Percentiles rank a stretch among this genome's conserved stretches.
Conservation (phyloP, 2,113 vertebrate genomes). For the Pteropus alecto region DNA sequence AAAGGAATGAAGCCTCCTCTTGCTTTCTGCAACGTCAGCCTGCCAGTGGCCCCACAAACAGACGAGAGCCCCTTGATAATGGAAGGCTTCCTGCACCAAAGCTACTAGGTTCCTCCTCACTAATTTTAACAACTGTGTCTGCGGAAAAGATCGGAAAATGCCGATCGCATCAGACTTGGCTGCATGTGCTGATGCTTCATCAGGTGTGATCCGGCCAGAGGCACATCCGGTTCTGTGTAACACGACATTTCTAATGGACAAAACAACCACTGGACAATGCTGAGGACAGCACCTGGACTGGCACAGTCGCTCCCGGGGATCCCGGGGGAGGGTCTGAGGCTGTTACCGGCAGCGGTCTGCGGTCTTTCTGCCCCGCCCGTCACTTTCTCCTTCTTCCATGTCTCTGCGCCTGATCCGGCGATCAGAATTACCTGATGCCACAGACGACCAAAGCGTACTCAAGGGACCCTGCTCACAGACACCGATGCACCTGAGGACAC, state of each 20-base stretch:
- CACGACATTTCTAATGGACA: not conserved
- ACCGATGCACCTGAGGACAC: not conserved
- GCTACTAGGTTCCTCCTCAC: not conserved
- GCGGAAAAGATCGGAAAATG: conserved; percentile 34
- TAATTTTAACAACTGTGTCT: not conserved
- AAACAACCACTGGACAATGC: not conserved
- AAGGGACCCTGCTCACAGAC: not conserved
- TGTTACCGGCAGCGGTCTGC: not conserved
- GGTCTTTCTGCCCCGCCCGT: not conserved
- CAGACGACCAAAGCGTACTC: not conserved
- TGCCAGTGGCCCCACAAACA: not conserved
- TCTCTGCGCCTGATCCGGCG: not conserved
- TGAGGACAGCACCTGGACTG: not conserved
- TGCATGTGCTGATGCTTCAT: not conserved
- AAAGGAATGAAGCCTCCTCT: not conserved
- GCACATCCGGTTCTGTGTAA: not conserved
- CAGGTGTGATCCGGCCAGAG: not conserved
- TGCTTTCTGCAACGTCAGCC: not conserved
- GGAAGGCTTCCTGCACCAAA: not conserved
- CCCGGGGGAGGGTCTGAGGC: not conserved
- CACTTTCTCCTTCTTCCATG: not conserved
- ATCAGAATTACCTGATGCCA: not conserved
- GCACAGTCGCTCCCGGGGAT: not conserved
- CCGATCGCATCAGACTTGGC: not conserved
- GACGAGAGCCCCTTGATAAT: not conserved